Evolutionary conservation across 2,797 vertebrate species (phyloP).

Genomic region (Glossophaga mutica): DNA sequence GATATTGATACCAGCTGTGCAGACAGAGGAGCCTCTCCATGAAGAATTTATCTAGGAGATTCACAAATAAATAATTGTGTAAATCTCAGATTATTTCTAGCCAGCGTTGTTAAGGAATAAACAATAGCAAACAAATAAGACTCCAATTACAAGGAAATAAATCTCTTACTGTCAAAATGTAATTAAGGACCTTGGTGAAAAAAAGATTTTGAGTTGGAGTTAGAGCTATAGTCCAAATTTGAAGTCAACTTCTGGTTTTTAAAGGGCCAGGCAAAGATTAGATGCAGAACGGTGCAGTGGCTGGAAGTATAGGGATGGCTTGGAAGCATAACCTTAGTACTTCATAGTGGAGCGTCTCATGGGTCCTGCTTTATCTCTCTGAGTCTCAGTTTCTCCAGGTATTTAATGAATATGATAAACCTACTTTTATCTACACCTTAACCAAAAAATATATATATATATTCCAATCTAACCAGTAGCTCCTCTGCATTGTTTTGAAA

Average conservation of each 20-base stretch:
- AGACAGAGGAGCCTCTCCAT: slow-evolving; percentile 35
- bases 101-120: slow-evolving; percentile 20
- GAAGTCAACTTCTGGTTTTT: neutral
- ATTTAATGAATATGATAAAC: neutral
- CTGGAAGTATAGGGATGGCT: neutral
- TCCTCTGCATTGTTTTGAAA: neutral
- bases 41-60: slow-evolving; percentile 43
- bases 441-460: neutral
- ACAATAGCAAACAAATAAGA: slow-evolving; percentile 66
- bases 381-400: neutral
- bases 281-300: neutral
- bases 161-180: slow-evolving; percentile 1
- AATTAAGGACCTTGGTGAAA: neutral
- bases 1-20: slow-evolving; percentile 56
- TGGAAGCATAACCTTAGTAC: neutral
- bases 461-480: neutral
- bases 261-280: neutral
- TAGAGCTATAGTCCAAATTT: neutral
- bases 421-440: neutral
- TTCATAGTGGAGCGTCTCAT: neutral
- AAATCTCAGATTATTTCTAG: slow-evolving; percentile 6
- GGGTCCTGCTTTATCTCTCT: neutral
- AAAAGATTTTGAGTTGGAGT: neutral
- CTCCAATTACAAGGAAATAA: slow-evolving; percentile 19
- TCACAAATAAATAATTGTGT: slow-evolving; percentile 42